Conservation (phyloP, 2,113 vertebrate genomes). For the Thalassoma bifasciatum region DNA sequence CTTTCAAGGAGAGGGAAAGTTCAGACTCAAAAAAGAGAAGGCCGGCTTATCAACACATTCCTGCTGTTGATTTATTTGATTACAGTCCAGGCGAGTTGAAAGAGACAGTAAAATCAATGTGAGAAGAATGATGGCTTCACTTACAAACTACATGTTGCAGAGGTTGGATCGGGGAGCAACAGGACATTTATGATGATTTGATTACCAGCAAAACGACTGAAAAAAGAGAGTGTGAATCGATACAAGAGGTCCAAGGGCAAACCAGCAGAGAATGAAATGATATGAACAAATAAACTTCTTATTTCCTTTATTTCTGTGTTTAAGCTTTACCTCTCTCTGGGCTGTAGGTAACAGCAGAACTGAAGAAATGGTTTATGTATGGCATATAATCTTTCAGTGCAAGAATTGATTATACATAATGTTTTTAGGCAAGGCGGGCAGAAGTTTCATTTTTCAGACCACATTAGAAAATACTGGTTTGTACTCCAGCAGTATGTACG, state of each 20-base stretch:
- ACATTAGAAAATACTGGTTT: background rate
- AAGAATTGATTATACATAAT: background rate
- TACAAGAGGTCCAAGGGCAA: conserved; percentile 4
- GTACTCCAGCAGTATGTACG: background rate
- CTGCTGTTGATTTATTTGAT: conserved; percentile 26
- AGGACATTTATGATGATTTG: conserved; percentile 22
- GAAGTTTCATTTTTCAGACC: background rate
- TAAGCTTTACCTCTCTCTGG: background rate
- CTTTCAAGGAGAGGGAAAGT: background rate
- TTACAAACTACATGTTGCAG: conserved; percentile 22
- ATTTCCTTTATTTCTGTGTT: background rate
- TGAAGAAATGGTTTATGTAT: background rate
- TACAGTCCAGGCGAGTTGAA: background rate
- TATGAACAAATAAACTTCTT: conserved; percentile 4
- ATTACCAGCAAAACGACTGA: conserved; percentile 22
- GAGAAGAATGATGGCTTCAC: background rate
- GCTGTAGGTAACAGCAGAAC: background rate
- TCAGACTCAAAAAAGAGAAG: background rate
- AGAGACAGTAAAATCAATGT: conserved; percentile 29
- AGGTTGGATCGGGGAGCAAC: background rate
- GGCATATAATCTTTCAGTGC: too few relatives aligned
- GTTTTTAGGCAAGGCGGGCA: background rate
- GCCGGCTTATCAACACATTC: conserved; percentile 3
- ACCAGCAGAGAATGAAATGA: conserved; percentile 22
- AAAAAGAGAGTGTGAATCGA: conserved; percentile 30